Evolutionary conservation across 2,888 invertebrate species (phyloP).

Genomic region (Apeira syringaria): DNA sequence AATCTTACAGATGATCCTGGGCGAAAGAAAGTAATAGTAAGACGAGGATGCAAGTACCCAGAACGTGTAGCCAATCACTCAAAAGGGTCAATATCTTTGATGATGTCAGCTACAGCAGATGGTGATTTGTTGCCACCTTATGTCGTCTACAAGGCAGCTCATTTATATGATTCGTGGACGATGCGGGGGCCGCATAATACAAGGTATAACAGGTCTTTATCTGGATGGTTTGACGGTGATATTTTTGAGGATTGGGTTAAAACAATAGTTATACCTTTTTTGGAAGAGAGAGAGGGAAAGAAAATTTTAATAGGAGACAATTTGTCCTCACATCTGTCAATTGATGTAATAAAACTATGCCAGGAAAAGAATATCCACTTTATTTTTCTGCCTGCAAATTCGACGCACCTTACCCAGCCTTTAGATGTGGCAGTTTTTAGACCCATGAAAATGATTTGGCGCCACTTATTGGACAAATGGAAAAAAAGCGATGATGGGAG

Average conservation of each 20-base stretch:
- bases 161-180: constrained; percentile 51
- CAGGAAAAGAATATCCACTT: constrained; percentile 13
- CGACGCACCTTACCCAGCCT: constrained; percentile 35
- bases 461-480: constrained; percentile 21
- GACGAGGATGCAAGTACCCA: constrained; percentile 42
- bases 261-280: constrained; percentile 18
- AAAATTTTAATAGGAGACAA: constrained; percentile 26
- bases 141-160: constrained; percentile 55
- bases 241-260: constrained; percentile 39
- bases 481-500: constrained; percentile 21
- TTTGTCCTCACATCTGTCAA: constrained; percentile 17
- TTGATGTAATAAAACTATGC: constrained; percentile 13
- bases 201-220: constrained; percentile 38
- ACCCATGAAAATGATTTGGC: constrained; percentile 19
- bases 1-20: constrained; percentile 3
- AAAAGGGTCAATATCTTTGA: constrained; percentile 46
- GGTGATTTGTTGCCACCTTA: constrained; percentile 41
- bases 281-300: constrained; percentile 22
- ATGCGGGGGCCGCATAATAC: constrained; percentile 42
- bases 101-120: constrained; percentile 48
- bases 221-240: constrained; percentile 48
- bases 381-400: constrained; percentile 15
- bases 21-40: constrained; percentile 9
- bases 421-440: constrained; percentile 45
- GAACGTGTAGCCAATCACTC: constrained; percentile 44